Evolutionary conservation across 1,140 invertebrate genomes (phyloP), one percentile per base, ranked within the genome.

Genomic region (Pinna nobilis): DNA sequence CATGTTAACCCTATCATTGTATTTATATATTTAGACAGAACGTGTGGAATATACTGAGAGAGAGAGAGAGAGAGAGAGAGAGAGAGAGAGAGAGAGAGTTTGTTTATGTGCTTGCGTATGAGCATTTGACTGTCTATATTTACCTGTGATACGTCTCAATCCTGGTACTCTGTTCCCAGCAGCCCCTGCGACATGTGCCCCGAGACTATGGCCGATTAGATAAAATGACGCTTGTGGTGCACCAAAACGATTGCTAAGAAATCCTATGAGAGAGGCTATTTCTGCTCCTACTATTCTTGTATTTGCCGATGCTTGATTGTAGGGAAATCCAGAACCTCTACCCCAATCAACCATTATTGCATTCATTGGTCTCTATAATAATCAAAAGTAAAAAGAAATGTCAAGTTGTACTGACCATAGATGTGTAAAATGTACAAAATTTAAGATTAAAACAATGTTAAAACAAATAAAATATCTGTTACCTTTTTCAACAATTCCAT

Each of bases 261-360:
- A 75, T 1, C 76, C 50, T 4, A 95, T 85, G 55, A 97, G 87
- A 87, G 95, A 92, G 2, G 95, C 94, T 47, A 97, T 88, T 88
- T 97, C 95, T 80, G 95, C 94, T 0, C 96, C 97, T 0, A 98
- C 96, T 4, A 98, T 89, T 65, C 96, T 91, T 0, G 96, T 97
- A 83, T 98, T 98, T 32, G 96, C 95, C 0, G 95, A 95, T 0
- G 96, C 96, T 74, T 96, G 91, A 0, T 97, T 94, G 84, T 98
- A 98, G 18, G 81, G 79, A 80, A 97, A 92, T 0, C 93, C 92
- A 4, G 96, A 95, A 0, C 97, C 97, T 37, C 93, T 94, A 77
- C 95, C 94, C 96, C 97, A 98, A 85, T 98, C 96, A 3, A 98
- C 96, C 82, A 95, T 96, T 41, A 98, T 94, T 0, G 96, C 93